These are phyloP conservation scores for Elysia crispata DNA, from an alignment of 2,888 invertebrate species.

Conservation along the genomic window DNA sequence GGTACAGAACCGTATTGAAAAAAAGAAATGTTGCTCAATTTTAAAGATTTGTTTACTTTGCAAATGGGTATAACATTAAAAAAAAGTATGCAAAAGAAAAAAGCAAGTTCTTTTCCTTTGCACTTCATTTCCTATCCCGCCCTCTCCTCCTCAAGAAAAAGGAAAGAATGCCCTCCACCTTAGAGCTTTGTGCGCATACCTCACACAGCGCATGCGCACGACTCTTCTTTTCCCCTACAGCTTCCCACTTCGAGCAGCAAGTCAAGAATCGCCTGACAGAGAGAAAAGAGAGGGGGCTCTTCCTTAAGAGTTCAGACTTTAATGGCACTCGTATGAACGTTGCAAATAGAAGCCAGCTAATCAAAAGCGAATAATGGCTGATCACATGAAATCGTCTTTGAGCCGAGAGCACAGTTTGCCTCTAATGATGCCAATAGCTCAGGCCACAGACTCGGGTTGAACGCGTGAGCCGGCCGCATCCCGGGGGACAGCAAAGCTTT, in stretches of 20 bases:
- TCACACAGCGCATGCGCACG: slow-evolving; percentile 36
- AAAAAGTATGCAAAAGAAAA: too few species aligned
- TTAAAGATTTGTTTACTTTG: too few species aligned
- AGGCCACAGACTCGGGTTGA: slow-evolving; percentile 49
- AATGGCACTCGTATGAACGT: slow-evolving; percentile 55
- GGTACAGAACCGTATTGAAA: too few species aligned
- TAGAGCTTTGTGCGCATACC: too few species aligned
- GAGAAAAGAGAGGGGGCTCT: too few species aligned
- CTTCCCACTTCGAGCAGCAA: slow-evolving; percentile 35
- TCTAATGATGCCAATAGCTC: slow-evolving; percentile 55
- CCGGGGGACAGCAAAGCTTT: slow-evolving; percentile 55
- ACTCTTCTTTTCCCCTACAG: slow-evolving; percentile 38
- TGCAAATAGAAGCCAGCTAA: slow-evolving; percentile 56
- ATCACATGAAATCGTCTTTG: slow-evolving; percentile 55
- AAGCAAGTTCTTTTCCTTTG: too few species aligned
- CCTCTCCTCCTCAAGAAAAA: too few species aligned
- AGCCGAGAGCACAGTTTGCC: slow-evolving; percentile 53
- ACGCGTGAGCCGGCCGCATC: slow-evolving; percentile 49
- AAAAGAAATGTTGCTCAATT: too few species aligned
- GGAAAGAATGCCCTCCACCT: too few species aligned
- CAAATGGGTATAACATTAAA: too few species aligned
- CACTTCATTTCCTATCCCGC: too few species aligned
- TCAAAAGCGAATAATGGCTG: slow-evolving; percentile 55
- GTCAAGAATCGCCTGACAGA: slow-evolving; percentile 56
- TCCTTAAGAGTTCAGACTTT: slow-evolving; percentile 46